Evolutionary conservation across 2,888 invertebrate species (phyloP), one percentile per base, ranked within the genome.

Genomic region (Nephrocerus scutellatus): DNA sequence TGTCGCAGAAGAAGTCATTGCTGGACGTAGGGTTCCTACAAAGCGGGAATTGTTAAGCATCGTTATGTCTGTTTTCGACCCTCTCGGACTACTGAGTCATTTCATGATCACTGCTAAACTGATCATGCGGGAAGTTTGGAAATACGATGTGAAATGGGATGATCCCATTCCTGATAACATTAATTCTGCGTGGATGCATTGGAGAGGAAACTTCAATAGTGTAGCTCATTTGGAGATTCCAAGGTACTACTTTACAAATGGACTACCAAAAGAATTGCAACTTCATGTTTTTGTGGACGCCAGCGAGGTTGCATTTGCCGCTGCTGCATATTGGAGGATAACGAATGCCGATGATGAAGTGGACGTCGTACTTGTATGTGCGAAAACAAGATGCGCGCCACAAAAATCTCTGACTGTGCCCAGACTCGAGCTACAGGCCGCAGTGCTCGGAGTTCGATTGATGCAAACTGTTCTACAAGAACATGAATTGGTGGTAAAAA

Each of bases 221-320:
- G n/a, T n/a, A n/a, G n/a, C 20, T 22, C 4, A 16, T 33, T 33
- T 33, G 6, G 4, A n/a, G 6, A 30, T 38, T 13, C 33, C 38
- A 29, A 30, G 33, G 15, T 33, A 20, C 22, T 37, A 37, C 29
- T 37, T 41, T n/a, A 7, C 13, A 9, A 22, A 28, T 10, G 31
- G 12, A 2, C 6, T 19, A n/a, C 40, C 41, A 18, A 30, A 26
- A 7, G 12, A 28, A 4, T 5, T 36, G 2, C 32, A 43, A 23
- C 29, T 42, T 8, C 36, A 42, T 19, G 13, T 43, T 6, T 46
- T 47, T 13, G 36, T 32, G 1, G 42, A 42, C 13, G 33, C 31
- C 13, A 42, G 42, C 26, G 39, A 32, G 16, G 22, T 43, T 8
- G 49, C 51, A 5, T 46, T 38, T 15, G 40, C 39, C 1, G 43